Base-by-base conservation (phyloP, 2,888 invertebrate genomes). In the Papilio gigon region DNA sequence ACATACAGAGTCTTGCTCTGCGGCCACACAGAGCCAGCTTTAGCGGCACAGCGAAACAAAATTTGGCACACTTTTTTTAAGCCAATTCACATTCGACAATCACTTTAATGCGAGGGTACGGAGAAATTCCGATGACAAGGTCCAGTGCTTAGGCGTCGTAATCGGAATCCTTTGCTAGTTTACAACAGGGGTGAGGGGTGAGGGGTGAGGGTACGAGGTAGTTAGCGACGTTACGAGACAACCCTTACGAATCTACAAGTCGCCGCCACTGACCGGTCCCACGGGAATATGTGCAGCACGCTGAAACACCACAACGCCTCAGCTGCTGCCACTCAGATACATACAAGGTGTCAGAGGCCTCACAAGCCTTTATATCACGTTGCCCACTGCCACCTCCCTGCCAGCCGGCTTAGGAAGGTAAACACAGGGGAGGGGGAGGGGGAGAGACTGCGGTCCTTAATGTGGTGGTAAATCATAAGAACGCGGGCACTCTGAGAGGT, bases 241-340 rank as follows among this genome's bases (percentile, higher is more conserved):
- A 81, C 82, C 82, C 87, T 88, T 88, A 89, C 87, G 81, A 86
- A 80, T 78, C 76, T 79, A 84, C 80, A 80, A 82, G 80, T 72
- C 80, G 83, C 76, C 84, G 80, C 84, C 85, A 90, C 88, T 87
- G 89, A 90, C 88, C 90, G 84, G 80, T 86, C 84, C 88, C 88
- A 84, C 71, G 85, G 87, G 74, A 86, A 87, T 75, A 89, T 77
- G 77, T 88, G 85, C 82, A 89, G 81, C 84, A 88, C 83, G 78
- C 90, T 90, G 90, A 77, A 90, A 87, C 76, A 77, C 59, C 66
- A 63, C 67, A 68, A 37, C 65, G 70, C 70, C 67, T 60, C 37
- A 27, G 65, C 67, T 40, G 42, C 59, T 60, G 25, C 27, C 11
- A 14, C 44, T 68, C 65, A 4, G 9, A 11, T 20, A 58, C 59